phyloP scores from a whole-genome alignment of 2,797 vertebrate species.

The Pangasius sanitwongsei region DNA sequence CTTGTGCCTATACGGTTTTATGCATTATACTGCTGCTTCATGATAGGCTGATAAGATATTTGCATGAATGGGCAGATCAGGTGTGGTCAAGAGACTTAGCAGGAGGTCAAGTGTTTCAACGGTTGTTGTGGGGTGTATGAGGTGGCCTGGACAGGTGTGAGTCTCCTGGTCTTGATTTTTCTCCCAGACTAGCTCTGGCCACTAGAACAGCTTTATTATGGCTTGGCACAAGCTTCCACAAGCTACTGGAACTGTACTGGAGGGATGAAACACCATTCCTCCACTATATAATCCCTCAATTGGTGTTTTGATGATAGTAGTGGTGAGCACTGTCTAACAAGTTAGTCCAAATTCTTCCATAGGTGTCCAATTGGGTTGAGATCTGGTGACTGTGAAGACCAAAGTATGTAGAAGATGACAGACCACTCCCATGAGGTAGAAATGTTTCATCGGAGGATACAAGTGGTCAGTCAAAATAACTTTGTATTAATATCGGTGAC shows the following conservation, averaged over 20 bases:
- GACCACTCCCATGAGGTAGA: neutral
- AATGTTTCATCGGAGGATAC: neutral
- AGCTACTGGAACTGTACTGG: neutral
- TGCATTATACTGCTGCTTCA: neutral
- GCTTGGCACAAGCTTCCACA: neutral
- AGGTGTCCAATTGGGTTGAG: neutral
- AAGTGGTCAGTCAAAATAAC: neutral
- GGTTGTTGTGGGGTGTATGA: neutral
- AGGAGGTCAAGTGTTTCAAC: neutral
- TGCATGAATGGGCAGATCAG: neutral
- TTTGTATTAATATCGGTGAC: neutral
- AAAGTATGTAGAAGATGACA: neutral
- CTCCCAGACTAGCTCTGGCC: neutral
- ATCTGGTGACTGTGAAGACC: neutral
- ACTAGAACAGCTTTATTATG: neutral
- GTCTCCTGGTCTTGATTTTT: neutral
- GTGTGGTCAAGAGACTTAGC: neutral
- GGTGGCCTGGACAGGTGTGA: neutral
- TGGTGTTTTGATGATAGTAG: neutral
- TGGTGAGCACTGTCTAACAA: neutral
- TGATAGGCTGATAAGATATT: neutral
- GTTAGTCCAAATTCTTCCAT: neutral
- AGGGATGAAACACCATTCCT: neutral
- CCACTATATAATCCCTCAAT: neutral
- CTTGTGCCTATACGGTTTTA: neutral